Evolutionary conservation across 2,797 vertebrate genomes (phyloP).

Genomic region (Mastacembelus armatus): DNA sequence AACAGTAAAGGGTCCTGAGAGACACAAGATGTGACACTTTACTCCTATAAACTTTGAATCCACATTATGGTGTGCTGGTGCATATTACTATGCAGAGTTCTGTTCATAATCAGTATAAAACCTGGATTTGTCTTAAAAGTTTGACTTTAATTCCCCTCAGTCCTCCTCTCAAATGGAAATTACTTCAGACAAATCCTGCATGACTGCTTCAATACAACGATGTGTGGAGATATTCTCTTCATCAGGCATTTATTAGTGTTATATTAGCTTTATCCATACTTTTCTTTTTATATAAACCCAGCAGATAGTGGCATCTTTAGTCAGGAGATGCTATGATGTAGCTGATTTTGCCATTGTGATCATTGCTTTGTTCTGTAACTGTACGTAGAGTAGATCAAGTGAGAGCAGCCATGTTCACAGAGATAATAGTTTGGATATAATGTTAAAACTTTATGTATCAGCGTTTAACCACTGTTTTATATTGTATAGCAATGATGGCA

Average conservation of each 20-base stretch:
- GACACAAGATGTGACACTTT: neutral
- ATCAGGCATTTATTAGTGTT: slow-evolving; percentile 11
- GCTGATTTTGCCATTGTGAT: neutral
- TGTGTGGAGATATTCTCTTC: neutral
- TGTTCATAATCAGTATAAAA: neutral
- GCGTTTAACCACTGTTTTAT: too few relatives aligned
- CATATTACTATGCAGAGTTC: neutral
- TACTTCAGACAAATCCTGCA: neutral
- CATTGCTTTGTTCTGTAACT: too few relatives aligned
- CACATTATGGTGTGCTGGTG: neutral
- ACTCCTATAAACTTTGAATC: slow-evolving; percentile 19
- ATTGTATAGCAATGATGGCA: too few relatives aligned
- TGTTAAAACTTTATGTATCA: neutral
- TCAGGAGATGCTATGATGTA: neutral
- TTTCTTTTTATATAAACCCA: neutral
- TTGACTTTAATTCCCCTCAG: neutral
- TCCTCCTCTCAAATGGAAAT: slow-evolving; percentile 2
- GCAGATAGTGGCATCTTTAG: neutral
- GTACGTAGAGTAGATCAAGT: neutral
- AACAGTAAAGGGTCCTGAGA: neutral
- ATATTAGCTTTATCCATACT: neutral
- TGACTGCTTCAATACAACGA: neutral
- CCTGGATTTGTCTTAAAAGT: neutral
- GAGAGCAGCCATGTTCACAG: neutral
- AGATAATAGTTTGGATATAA: neutral